These are phyloP conservation scores for Drosophila kokeensis DNA, from an alignment of 2,888 invertebrate species.

Conservation along the genomic window DNA sequence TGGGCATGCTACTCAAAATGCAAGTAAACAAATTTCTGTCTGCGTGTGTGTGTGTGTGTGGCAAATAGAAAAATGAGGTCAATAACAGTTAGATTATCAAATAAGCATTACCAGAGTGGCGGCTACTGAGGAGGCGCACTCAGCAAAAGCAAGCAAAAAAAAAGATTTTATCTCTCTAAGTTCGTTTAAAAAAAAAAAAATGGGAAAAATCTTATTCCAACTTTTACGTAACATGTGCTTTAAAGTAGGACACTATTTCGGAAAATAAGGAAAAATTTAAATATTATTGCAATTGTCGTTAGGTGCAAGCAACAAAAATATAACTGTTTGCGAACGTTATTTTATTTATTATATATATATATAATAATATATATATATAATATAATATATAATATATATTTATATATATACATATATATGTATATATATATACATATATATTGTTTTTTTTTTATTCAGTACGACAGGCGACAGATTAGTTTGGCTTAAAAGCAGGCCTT, in stretches of 20 bases:
- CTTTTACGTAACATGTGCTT: background rate
- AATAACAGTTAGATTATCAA: constrained; percentile 81
- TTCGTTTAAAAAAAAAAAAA: background rate
- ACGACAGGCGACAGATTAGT: background rate
- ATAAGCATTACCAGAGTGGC: constrained; percentile 66
- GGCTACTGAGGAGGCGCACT: constrained; percentile 1
- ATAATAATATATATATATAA: no score
- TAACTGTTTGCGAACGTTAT: background rate
- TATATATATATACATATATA: background rate
- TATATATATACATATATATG: background rate
- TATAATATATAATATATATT: no score
- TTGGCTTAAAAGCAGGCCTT: background rate
- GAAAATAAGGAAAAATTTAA: background rate
- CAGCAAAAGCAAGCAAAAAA: background rate
- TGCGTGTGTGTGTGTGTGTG: constrained; percentile 19
- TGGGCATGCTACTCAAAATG: constrained; percentile 25
- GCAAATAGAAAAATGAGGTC: constrained; percentile 75
- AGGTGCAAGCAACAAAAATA: background rate
- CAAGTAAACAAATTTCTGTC: constrained; percentile 60
- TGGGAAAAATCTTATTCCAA: background rate
- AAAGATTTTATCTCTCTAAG: background rate
- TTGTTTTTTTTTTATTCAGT: background rate
- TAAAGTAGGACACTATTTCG: background rate
- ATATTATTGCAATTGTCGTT: background rate
- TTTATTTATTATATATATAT: background rate